Conservation (phyloP, 2,797 vertebrate genomes). For the Chloroceryle amazona region DNA sequence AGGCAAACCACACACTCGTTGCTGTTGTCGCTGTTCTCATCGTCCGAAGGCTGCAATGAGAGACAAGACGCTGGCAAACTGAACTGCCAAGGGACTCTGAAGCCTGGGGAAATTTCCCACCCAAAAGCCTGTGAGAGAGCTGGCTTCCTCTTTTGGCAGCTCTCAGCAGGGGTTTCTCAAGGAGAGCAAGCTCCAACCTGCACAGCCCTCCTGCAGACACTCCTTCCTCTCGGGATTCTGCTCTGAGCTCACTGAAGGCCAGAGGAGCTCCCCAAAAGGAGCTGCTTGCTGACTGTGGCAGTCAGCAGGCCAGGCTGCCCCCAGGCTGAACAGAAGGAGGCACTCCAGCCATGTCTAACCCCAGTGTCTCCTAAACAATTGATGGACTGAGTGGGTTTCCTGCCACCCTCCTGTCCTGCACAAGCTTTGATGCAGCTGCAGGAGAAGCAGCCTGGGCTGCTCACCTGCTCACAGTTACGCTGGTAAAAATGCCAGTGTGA, state of each 20-base stretch:
- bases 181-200: background rate
- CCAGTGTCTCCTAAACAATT: background rate
- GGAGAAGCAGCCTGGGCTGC: background rate
- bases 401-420: background rate
- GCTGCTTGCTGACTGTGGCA: background rate
- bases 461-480: background rate
- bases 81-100: background rate
- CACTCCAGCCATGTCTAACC: background rate
- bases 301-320: background rate
- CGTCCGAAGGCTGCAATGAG: slow-evolving; percentile 88
- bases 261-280: background rate
- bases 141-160: background rate
- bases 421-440: background rate
- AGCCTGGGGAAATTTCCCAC: background rate
- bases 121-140: background rate
- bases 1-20: slow-evolving; percentile 98
- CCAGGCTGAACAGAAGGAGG: background rate
- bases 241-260: background rate
- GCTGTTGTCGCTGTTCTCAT: slow-evolving; percentile 98
- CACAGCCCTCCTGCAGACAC: background rate
- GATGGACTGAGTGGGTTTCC: background rate
- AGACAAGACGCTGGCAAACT: background rate
- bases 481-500: background rate
- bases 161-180: background rate
- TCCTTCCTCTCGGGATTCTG: background rate